phyloP scores from a whole-genome alignment of 2,797 vertebrate genomes.

The Loriculus beryllinus region DNA sequence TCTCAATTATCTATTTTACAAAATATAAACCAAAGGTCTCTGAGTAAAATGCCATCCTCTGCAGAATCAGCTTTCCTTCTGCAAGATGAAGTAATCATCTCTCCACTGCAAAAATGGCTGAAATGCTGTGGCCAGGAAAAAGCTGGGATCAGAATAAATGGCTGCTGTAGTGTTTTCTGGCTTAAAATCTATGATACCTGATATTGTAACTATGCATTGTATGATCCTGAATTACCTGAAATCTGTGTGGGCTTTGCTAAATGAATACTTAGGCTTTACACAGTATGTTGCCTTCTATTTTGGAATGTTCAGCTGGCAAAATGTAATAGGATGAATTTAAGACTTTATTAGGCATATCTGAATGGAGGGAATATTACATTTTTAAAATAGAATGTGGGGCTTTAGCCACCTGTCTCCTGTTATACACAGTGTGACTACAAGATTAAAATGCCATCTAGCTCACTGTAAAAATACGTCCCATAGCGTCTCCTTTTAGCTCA shows the following conservation, averaged over 20 bases:
- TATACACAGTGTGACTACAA: neutral
- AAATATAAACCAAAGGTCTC: neutral
- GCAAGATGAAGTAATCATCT: neutral
- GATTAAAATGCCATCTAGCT: constrained; percentile 24
- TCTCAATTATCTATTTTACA: neutral
- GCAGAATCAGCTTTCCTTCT: neutral
- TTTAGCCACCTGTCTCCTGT: constrained; percentile 39
- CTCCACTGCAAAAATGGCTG: neutral
- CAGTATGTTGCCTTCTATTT: neutral
- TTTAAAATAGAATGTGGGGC: neutral
- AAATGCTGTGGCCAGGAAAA: neutral
- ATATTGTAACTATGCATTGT: neutral
- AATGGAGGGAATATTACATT: neutral
- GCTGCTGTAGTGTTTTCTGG: neutral
- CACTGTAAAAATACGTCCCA: constrained; percentile 18
- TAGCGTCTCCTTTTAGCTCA: neutral
- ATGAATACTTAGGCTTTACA: neutral
- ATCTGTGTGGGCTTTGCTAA: neutral
- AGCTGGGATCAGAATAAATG: neutral
- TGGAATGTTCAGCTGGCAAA: neutral
- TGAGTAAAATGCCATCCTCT: neutral
- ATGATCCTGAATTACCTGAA: neutral
- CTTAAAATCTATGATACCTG: neutral
- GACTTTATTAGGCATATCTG: constrained; percentile 1
- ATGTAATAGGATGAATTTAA: neutral